Evolutionary conservation across 2,113 vertebrate species (phyloP).

Genomic region (Chlamydotis undulata): DNA sequence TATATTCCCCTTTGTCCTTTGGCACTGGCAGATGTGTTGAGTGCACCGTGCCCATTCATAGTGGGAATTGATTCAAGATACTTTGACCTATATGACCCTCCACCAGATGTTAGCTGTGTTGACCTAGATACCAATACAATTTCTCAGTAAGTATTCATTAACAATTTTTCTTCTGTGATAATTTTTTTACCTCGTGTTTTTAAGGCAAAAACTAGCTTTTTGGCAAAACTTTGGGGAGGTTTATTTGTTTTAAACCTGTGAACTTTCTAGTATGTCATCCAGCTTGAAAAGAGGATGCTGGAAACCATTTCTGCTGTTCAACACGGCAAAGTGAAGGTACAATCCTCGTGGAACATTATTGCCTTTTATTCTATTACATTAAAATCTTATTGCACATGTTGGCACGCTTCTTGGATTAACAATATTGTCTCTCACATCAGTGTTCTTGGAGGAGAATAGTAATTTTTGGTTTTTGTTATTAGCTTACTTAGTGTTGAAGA

Average conservation of each 20-base stretch:
- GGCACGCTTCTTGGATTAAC: background rate
- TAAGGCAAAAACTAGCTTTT: background rate
- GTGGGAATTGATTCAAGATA: conserved; percentile 98
- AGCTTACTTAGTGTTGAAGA: background rate
- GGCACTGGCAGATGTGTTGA: conserved; percentile 94
- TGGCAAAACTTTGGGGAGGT: background rate
- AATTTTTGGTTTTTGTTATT: background rate
- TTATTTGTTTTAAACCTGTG: background rate
- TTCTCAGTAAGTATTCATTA: conserved; percentile 89
- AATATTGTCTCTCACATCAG: background rate
- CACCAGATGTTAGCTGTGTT: conserved; percentile 94
- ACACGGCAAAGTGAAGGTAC: rapidly evolving
- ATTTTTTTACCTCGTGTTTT: background rate
- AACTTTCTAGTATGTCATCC: background rate
- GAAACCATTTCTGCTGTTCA: background rate
- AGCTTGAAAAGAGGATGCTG: background rate
- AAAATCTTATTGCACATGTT: background rate
- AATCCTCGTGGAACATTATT: background rate
- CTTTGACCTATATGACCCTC: conserved; percentile 97
- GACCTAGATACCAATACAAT: conserved; percentile 99
- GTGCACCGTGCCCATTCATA: conserved; percentile 96
- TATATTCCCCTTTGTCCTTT: conserved; percentile 97
- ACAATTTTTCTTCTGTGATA: background rate
- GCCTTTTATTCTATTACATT: background rate
- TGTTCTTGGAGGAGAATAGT: background rate